Percentiles rank a stretch among this genome's conserved stretches.
These are phyloP conservation scores for Callyntrura sp. DNA, from an alignment of 2,888 invertebrate genomes.

Conservation along the genomic window DNA sequence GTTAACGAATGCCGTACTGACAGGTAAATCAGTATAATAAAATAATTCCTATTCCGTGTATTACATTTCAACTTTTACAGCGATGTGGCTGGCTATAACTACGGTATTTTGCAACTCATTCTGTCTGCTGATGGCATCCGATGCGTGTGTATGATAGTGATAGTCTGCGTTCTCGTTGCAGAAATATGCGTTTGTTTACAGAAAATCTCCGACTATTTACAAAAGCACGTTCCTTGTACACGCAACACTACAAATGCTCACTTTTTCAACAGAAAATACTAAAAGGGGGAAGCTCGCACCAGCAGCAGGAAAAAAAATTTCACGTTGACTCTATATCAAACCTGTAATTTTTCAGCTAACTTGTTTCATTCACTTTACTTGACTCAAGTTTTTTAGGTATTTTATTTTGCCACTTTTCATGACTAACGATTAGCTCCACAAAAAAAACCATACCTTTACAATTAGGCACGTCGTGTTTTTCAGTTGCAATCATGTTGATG, in stretches of 20 bases:
- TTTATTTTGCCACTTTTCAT: neutral
- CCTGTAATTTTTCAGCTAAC: constrained; percentile 42
- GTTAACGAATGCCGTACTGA: constrained; percentile 28
- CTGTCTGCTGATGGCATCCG: too few relatives aligned
- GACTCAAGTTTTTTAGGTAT: neutral
- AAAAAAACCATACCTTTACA: neutral
- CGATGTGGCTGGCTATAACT: neutral
- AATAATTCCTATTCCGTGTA: constrained; percentile 34
- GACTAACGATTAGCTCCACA: neutral
- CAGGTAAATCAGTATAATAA: constrained; percentile 47
- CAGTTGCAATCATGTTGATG: neutral
- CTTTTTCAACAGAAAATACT: constrained; percentile 3
- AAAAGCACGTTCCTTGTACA: neutral
- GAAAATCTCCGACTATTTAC: neutral
- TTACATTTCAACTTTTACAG: constrained; percentile 4
- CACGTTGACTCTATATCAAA: constrained; percentile 12
- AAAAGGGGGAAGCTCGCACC: neutral
- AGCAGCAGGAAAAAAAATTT: neutral
- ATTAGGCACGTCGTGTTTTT: neutral
- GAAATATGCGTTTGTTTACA: neutral
- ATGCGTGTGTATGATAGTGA: neutral
- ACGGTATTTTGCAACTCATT: constrained; percentile 1
- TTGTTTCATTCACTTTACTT: neutral
- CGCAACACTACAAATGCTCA: neutral
- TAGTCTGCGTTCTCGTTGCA: neutral